A percentile compares a stretch with the other conserved stretches of the same genome.
phyloP scores from a whole-genome alignment of 37 sponge, comb jelly and placozoan species.

The Amphimedon queenslandica region DNA sequence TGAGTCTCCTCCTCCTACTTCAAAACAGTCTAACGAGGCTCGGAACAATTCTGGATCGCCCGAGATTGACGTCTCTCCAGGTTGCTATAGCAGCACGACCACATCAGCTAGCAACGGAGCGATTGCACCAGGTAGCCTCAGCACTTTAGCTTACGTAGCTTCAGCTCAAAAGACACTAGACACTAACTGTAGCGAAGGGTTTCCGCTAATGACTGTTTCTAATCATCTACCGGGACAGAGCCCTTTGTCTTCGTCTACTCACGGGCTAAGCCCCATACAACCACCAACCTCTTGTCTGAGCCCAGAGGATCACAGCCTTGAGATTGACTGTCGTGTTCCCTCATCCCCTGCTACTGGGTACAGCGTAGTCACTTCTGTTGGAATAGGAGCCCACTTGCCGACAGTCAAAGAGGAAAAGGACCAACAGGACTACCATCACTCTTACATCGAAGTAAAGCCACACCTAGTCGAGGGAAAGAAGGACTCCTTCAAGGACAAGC shows the following conservation, averaged over 20 bases:
- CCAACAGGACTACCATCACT: neutral
- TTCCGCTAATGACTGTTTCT: neutral
- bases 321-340: neutral
- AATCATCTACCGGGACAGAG: neutral
- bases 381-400: neutral
- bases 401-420: neutral
- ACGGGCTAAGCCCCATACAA: too few species aligned
- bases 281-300: neutral
- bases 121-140: neutral
- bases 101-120: neutral
- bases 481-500: conserved; percentile 40
- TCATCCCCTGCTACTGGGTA: neutral
- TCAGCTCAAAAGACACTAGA: neutral
- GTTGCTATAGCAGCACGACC: neutral
- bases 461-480: neutral
- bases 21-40: neutral
- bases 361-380: too few species aligned
- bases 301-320: neutral
- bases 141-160: conserved; percentile 5
- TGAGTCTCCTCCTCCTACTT: neutral
- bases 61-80: neutral
- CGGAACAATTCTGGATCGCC: neutral
- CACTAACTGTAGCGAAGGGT: neutral
- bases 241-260: neutral
- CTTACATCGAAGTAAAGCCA: conserved; percentile 5